phyloP scores from a whole-genome alignment of 2,113 vertebrate genomes.

The Tringa solitaria region DNA sequence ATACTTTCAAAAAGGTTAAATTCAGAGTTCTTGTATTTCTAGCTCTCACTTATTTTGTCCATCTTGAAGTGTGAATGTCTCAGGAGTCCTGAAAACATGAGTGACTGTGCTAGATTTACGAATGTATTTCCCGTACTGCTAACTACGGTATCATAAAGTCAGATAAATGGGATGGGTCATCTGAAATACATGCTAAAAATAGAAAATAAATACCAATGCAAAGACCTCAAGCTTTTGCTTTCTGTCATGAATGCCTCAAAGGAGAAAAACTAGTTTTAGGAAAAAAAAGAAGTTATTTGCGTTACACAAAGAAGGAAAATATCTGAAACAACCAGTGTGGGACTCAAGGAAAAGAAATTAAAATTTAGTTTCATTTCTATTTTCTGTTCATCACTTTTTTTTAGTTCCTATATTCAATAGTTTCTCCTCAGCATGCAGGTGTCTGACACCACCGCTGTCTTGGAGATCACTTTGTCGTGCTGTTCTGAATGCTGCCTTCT shows the following conservation, averaged over 20 bases:
- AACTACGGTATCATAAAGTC: slow-evolving; percentile 12
- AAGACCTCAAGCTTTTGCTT: neutral
- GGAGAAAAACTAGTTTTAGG: neutral
- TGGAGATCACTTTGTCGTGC: neutral
- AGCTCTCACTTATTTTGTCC: neutral
- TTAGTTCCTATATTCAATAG: neutral
- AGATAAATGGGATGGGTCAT: neutral
- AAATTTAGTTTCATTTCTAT: neutral
- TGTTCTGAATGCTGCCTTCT: neutral
- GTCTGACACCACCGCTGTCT: neutral
- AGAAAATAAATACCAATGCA: neutral
- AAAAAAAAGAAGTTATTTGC: neutral
- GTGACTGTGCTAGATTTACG: neutral
- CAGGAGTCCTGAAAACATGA: neutral
- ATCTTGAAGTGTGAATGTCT: neutral
- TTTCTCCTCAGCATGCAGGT: neutral
- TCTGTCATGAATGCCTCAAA: neutral
- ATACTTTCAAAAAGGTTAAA: neutral
- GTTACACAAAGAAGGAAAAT: neutral
- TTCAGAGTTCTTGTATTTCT: neutral
- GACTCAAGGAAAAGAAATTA: neutral
- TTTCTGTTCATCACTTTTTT: neutral
- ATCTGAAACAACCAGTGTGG: neutral
- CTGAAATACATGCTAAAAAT: neutral
- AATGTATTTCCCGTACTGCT: neutral